Percentiles rank a stretch among this genome's conserved stretches.
These are phyloP conservation scores for Choloepus hoffmanni DNA, from an alignment of 2,113 vertebrate species.

Conservation along the genomic window DNA sequence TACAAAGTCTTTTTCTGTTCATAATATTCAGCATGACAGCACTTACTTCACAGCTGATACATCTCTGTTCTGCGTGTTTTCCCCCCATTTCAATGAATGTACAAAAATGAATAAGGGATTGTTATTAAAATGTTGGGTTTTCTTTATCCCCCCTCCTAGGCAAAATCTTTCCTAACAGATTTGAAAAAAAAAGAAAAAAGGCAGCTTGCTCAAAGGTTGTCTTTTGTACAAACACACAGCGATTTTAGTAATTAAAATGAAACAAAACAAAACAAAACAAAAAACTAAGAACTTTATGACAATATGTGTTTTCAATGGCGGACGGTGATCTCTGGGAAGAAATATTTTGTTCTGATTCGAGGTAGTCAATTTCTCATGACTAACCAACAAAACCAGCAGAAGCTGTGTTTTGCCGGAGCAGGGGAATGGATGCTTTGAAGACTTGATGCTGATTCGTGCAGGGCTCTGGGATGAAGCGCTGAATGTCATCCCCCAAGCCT, in stretches of 20 bases:
- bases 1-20: neutral
- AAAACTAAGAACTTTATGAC: neutral
- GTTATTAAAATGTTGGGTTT: neutral
- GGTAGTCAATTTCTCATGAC: neutral
- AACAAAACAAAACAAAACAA: neutral
- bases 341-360: neutral
- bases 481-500: neutral
- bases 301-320: neutral
- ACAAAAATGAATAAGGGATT: neutral
- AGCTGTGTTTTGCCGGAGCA: neutral
- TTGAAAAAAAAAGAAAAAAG: neutral
- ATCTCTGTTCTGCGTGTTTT: neutral
- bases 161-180: neutral
- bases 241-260: neutral
- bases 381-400: neutral
- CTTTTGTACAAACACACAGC: neutral
- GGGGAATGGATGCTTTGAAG: neutral
- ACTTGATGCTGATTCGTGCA: neutral
- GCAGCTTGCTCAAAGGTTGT: neutral
- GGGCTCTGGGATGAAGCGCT: neutral
- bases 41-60: neutral
- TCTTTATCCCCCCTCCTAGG: neutral
- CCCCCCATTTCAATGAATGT: neutral
- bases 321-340: neutral
- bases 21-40: neutral